Conservation (phyloP, 2,888 invertebrate species). For the Epinotia ramella region DNA sequence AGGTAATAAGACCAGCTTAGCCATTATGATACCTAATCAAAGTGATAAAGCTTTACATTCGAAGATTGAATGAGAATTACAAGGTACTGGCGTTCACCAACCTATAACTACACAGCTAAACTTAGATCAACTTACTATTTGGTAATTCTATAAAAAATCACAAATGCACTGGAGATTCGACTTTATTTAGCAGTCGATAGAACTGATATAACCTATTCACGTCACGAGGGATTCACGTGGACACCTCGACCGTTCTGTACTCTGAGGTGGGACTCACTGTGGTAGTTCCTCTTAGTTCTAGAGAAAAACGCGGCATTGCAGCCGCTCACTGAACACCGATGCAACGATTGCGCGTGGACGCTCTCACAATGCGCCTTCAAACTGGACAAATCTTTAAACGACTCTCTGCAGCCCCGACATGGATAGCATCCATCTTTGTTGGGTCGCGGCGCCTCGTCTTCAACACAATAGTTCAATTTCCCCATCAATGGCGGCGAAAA, state of each 20-base stretch:
- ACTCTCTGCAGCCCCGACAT: conserved; percentile 89
- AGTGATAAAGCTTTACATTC: conserved; percentile 40
- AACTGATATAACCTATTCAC: conserved; percentile 52
- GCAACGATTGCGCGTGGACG: conserved; percentile 88
- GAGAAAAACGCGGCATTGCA: conserved; percentile 93
- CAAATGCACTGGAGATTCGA: conserved; percentile 73
- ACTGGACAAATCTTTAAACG: conserved; percentile 86
- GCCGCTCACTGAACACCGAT: conserved; percentile 90
- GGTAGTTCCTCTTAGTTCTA: conserved; percentile 90
- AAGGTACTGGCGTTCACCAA: conserved; percentile 65
- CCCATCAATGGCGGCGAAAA: conserved; percentile 69
- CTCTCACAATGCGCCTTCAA: conserved; percentile 91
- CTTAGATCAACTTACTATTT: conserved; percentile 61
- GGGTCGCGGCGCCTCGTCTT: conserved; percentile 88
- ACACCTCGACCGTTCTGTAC: conserved; percentile 70
- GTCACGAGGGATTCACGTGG: conserved; percentile 71
- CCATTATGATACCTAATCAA: conserved; percentile 20
- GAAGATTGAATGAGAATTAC: conserved; percentile 54
- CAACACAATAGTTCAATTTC: conserved; percentile 86
- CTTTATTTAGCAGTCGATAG: conserved; percentile 47
- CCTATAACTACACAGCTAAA: conserved; percentile 50
- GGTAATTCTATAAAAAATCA: conserved; percentile 75
- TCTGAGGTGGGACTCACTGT: conserved; percentile 88
- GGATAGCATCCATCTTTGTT: conserved; percentile 88
- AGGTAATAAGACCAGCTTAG: conserved; percentile 30